Evolutionary conservation across 37 sponge, comb jelly and placozoan genomes (phyloP).

Genomic region (Eunapius fragilis): DNA sequence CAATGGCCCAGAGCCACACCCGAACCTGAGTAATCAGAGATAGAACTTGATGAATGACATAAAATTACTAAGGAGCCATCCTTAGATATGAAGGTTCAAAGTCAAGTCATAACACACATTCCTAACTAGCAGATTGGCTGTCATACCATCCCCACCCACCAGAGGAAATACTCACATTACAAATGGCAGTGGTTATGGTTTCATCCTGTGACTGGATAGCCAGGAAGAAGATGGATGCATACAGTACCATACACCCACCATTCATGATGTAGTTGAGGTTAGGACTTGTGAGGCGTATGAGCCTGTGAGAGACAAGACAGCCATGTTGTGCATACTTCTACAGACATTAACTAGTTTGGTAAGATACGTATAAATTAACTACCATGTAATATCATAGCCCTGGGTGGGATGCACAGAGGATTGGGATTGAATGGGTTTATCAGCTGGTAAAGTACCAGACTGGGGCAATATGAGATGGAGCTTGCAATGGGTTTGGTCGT

Average conservation of each 20-base stretch:
- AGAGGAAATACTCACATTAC: constrained; percentile 11
- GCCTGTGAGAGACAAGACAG: not conserved
- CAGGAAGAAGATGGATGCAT: not conserved
- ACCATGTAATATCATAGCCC: too few relatives aligned
- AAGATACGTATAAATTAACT: too few relatives aligned
- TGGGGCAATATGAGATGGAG: too few relatives aligned
- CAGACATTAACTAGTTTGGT: too few relatives aligned
- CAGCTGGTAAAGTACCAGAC: too few relatives aligned
- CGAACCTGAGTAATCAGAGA: not conserved
- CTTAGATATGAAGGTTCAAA: too few relatives aligned
- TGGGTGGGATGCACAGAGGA: too few relatives aligned
- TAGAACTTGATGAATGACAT: not conserved
- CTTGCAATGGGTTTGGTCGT: too few relatives aligned
- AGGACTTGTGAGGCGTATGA: constrained; percentile 13
- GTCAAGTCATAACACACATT: too few relatives aligned
- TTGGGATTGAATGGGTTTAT: too few relatives aligned
- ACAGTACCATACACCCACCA: not conserved
- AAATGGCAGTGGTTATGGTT: not conserved
- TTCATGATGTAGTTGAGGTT: not conserved
- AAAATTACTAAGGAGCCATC: not conserved
- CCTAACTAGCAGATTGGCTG: too few relatives aligned
- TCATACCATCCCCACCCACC: too few relatives aligned
- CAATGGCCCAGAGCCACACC: not conserved
- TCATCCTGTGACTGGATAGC: not conserved
- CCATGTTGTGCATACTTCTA: not conserved